Conservation (phyloP, 1,140 invertebrate genomes). For the Xylocopa sonorina region DNA sequence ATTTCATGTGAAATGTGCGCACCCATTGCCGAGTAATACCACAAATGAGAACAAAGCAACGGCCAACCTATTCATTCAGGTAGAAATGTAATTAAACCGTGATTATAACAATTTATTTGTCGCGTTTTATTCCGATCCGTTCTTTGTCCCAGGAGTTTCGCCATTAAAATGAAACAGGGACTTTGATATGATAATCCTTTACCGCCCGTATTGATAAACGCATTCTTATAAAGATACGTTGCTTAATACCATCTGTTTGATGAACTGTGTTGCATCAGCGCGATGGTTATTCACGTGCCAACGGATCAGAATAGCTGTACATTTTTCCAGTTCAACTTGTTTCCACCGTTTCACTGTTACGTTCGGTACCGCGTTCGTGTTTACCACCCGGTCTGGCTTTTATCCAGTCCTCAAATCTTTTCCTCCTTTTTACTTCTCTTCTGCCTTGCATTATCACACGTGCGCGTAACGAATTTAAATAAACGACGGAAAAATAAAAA, state of each 20-base stretch:
- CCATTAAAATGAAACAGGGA: not conserved
- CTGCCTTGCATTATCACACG: too few relatives aligned
- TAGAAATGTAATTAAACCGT: constrained; percentile 64
- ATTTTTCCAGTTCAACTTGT: not conserved
- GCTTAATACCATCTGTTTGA: constrained; percentile 30
- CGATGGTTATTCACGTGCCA: not conserved
- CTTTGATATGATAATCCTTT: constrained; percentile 40
- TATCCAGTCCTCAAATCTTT: not conserved
- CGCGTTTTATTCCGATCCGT: constrained; percentile 27
- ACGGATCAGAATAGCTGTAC: not conserved
- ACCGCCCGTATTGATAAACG: constrained; percentile 37
- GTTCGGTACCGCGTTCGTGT: constrained; percentile 10
- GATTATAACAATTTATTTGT: constrained; percentile 65
- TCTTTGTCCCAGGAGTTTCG: constrained; percentile 17
- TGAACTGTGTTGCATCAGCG: not conserved
- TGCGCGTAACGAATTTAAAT: too few relatives aligned
- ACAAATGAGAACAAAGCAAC: constrained; percentile 60
- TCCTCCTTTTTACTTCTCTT: not conserved
- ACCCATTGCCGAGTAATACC: constrained; percentile 31
- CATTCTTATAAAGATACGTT: constrained; percentile 1
- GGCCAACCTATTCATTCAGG: constrained; percentile 48
- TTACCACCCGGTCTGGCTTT: not conserved
- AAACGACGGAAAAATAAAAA: too few relatives aligned
- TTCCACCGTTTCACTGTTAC: not conserved
- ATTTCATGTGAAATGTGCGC: constrained; percentile 27